phyloP scores from a whole-genome alignment of 1,140 invertebrate species.

The Trissolcus basalis region DNA sequence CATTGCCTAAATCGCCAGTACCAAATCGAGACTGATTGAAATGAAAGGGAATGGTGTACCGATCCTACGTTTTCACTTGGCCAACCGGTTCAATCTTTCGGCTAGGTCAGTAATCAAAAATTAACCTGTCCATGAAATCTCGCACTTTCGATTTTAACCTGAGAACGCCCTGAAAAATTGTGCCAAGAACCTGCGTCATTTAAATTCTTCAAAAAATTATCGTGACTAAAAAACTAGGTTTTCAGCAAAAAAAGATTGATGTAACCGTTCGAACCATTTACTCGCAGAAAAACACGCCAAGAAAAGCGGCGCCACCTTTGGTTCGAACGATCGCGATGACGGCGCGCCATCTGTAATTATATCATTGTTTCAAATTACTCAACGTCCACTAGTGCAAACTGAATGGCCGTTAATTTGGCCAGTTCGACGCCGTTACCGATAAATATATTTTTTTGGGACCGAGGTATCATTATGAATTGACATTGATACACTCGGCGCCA shows the following conservation, averaged over 20 bases:
- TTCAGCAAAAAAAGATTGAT: too few species aligned
- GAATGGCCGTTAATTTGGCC: constrained; percentile 10
- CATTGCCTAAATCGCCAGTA: too few species aligned
- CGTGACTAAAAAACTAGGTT: too few species aligned
- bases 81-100: constrained; percentile 67
- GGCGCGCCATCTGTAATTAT: constrained; percentile 70
- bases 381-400: constrained; percentile 33
- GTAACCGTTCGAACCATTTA: too few species aligned
- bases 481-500: constrained; percentile 58
- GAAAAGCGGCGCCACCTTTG: constrained; percentile 34
- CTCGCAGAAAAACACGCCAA: too few species aligned
- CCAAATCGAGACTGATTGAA: neutral
- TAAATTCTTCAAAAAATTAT: neutral
- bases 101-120: constrained; percentile 73
- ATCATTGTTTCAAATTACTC: constrained; percentile 73
- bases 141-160: constrained; percentile 49
- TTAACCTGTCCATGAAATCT: constrained; percentile 57
- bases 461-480: constrained; percentile 72
- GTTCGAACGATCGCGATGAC: constrained; percentile 67
- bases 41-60: constrained; percentile 2
- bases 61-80: constrained; percentile 55
- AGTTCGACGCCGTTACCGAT: constrained; percentile 43
- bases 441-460: constrained; percentile 46
- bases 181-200: neutral
- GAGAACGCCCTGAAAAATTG: too few species aligned